These are phyloP conservation scores for Mantis religiosa DNA, from an alignment of 2,888 invertebrate genomes.

Conservation along the genomic window DNA sequence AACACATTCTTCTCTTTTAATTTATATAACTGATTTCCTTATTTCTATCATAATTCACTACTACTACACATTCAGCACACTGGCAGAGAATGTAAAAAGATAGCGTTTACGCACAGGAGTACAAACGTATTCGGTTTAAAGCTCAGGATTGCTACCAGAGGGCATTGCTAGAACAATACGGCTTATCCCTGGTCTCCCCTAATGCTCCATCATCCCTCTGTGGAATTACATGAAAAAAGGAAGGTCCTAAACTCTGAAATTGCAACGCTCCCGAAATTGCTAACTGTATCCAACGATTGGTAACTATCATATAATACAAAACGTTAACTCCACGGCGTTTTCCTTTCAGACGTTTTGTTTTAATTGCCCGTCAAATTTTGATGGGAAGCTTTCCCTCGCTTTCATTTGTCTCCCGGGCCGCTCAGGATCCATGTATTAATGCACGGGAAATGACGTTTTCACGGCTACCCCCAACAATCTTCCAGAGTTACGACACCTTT, in stretches of 20 bases:
- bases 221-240: neutral
- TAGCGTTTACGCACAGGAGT: neutral
- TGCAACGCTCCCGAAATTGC: neutral
- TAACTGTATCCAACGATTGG: slow-evolving; percentile 3
- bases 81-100: too few relatives aligned
- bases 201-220: neutral
- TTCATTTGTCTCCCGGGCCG: neutral
- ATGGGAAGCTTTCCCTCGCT: neutral
- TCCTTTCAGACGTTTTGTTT: slow-evolving; percentile 11
- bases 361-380: slow-evolving; percentile 18
- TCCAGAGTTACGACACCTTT: neutral
- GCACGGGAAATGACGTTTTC: slow-evolving; percentile 1
- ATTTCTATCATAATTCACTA: too few relatives aligned
- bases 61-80: too few relatives aligned
- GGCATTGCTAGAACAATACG: neutral
- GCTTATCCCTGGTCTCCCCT: neutral
- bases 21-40: too few relatives aligned
- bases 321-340: neutral
- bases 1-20: too few relatives aligned
- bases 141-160: neutral
- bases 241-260: neutral
- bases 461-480: neutral
- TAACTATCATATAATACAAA: slow-evolving; percentile 5
- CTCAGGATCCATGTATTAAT: neutral
- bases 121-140: neutral